Evolutionary conservation across 2,888 invertebrate genomes (phyloP).

Genomic region (Diplolepis rosae): DNA sequence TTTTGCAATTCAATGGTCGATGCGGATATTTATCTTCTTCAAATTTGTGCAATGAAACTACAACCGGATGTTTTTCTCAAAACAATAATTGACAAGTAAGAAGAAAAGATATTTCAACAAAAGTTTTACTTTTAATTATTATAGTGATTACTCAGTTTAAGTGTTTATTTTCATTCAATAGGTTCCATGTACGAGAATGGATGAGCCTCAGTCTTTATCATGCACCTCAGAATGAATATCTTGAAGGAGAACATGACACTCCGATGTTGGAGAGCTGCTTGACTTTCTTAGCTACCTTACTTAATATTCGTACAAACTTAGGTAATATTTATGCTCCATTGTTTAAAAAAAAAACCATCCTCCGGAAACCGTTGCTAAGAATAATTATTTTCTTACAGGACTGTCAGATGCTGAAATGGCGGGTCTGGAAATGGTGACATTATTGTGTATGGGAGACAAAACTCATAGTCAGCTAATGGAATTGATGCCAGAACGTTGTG

Average conservation of each 20-base stretch:
- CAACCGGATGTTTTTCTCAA: conserved; percentile 90
- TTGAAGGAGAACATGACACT: conserved; percentile 88
- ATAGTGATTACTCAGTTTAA: background rate
- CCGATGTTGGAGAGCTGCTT: conserved; percentile 94
- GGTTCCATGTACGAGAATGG: conserved; percentile 92
- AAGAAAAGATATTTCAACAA: background rate
- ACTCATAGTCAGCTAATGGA: conserved; percentile 97
- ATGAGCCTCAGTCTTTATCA: conserved; percentile 84
- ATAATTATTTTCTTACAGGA: conserved; percentile 73
- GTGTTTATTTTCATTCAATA: conserved; percentile 60
- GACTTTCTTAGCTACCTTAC: conserved; percentile 91
- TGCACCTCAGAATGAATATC: conserved; percentile 77
- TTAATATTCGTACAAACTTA: conserved; percentile 90
- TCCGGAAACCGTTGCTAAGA: no score
- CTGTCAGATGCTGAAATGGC: conserved; percentile 80
- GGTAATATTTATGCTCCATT: conserved; percentile 77
- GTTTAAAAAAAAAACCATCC: background rate
- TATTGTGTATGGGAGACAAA: conserved; percentile 94
- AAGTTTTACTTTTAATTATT: background rate
- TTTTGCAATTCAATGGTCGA: conserved; percentile 99
- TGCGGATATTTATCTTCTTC: conserved; percentile 95
- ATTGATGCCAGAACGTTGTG: conserved; percentile 95
- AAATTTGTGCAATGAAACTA: conserved; percentile 92
- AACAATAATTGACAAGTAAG: conserved; percentile 89
- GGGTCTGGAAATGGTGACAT: conserved; percentile 92